Conservation (phyloP, 2,888 invertebrate species). For the Autographa gamma region DNA sequence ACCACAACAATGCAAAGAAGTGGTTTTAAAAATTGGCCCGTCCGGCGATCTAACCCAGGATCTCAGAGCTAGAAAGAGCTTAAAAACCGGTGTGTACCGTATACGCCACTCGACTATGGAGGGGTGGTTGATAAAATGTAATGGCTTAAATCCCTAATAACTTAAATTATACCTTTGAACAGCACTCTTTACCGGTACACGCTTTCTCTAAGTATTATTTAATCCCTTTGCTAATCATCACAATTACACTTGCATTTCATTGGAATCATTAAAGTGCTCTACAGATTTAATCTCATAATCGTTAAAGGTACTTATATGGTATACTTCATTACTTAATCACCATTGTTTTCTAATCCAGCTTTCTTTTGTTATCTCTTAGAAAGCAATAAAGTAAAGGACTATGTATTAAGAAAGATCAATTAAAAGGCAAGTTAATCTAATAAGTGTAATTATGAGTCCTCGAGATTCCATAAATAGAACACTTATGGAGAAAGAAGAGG, state of each 20-base stretch:
- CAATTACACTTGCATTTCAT: conserved; percentile 18
- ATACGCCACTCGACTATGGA: too few relatives aligned
- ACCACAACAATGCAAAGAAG: too few relatives aligned
- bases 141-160: too few relatives aligned
- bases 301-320: conserved; percentile 8
- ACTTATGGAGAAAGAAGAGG: background rate
- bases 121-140: too few relatives aligned
- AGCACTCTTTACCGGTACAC: conserved; percentile 8
- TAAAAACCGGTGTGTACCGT: too few relatives aligned
- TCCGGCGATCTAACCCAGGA: too few relatives aligned
- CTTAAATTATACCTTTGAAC: background rate
- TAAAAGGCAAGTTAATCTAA: background rate
- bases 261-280: conserved; percentile 6
- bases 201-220: conserved; percentile 12
- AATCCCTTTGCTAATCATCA: conserved; percentile 23
- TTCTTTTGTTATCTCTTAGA: background rate
- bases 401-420: background rate
- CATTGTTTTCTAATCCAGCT: conserved; percentile 24
- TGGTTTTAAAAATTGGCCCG: too few relatives aligned
- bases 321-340: conserved; percentile 8
- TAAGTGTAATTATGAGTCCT: background rate
- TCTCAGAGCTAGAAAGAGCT: too few relatives aligned
- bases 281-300: conserved; percentile 21
- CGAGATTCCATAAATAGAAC: background rate
- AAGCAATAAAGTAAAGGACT: background rate